Base-by-base conservation (phyloP, 1,140 invertebrate genomes). In the Caenorhabditis remanei region DNA sequence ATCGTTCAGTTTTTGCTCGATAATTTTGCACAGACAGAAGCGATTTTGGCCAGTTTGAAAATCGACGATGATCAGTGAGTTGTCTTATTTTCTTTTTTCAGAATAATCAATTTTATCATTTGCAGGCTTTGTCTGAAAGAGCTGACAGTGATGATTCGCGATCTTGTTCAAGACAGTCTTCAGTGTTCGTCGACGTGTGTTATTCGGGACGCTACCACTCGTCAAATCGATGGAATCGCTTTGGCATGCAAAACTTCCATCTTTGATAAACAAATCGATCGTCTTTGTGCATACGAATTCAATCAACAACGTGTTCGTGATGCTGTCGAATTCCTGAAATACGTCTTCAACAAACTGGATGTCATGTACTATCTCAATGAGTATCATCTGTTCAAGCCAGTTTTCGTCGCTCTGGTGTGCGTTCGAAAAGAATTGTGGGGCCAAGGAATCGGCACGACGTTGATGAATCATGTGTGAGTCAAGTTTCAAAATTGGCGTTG, bases 201-300 rank as follows among this genome's bases (percentile, higher is more conserved):
- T 32, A 19, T 85, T 14, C 55, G 83, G 0, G 67, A 85, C 9
- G 67, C 19, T 13, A 16, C 41, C 14, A 85, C 56, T 56, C 63
- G 48, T 21, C 16, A 40, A 46, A 56, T 88, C 11, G 43, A 71
- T 21, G 87, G 87, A 85, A 41, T 88, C 21, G 63, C 56, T 65
- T n/a, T 88, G 41, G 87, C 87, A 41, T 67, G 63, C 53, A 58
- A 53, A 61, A 46, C 83, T 55, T 71, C 83, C 4, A 43, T 88
- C n/a, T 85, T 88, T 16, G 87, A 88, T 19, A 85, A 85, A 67
- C 86, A 88, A 84, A 79, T 88, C 63, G 87, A 88, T 46, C 83
- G 87, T 63, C 67, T 88, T 0, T 88, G 84, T 82, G 53, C 63
- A 5, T 88, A 88, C 32, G 58, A 71, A 32, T 88, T 88, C 82